These are phyloP conservation scores for Lonchura striata DNA, from an alignment of 2,113 vertebrate genomes.

Conservation along the genomic window DNA sequence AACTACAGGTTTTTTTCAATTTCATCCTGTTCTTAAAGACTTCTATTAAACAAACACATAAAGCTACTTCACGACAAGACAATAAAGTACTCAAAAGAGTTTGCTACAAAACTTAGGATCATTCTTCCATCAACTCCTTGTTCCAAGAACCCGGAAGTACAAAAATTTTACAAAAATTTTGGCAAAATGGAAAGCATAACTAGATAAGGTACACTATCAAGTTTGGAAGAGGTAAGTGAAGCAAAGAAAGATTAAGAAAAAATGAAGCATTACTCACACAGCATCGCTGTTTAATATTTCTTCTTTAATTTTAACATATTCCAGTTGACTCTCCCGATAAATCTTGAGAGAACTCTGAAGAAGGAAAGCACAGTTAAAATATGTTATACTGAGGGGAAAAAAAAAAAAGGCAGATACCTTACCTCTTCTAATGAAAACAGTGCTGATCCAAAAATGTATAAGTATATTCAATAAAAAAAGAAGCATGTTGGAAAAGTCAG, in stretches of 20 bases:
- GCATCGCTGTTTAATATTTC: constrained; percentile 79
- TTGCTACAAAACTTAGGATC: not conserved
- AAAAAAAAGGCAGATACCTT: not conserved
- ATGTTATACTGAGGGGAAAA: not conserved
- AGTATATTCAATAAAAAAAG: not conserved
- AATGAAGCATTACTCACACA: constrained; percentile 72
- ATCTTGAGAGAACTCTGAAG: constrained; percentile 83
- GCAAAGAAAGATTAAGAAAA: not conserved
- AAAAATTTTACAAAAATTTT: not conserved
- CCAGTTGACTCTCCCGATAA: constrained; percentile 76
- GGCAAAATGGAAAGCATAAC: not conserved
- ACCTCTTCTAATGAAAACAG: not conserved
- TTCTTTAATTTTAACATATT: constrained; percentile 78
- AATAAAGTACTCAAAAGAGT: not conserved
- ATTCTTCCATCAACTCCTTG: not conserved
- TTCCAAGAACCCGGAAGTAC: not conserved
- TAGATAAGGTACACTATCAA: not conserved
- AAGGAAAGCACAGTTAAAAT: not conserved
- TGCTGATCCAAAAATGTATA: not conserved
- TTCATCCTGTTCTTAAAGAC: not conserved
- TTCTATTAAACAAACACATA: not conserved
- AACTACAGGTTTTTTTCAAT: not conserved
- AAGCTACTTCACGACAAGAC: not conserved
- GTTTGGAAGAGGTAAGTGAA: not conserved
- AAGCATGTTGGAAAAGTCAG: not conserved